These are phyloP conservation scores for Carduelis carduelis DNA, from an alignment of 2,797 vertebrate genomes.

Conservation along the genomic window DNA sequence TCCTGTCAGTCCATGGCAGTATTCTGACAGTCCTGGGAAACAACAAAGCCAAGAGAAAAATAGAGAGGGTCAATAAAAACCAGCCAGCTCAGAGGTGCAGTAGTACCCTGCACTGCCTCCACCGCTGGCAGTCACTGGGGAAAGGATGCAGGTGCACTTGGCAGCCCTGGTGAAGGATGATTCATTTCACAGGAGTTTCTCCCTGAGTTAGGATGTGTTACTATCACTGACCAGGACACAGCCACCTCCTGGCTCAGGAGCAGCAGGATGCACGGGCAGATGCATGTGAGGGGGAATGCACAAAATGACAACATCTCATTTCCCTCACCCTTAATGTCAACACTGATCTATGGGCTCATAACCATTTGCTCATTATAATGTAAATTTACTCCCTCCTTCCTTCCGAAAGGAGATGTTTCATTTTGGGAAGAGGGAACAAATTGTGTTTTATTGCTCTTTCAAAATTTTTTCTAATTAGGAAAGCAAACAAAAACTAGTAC, in stretches of 20 bases:
- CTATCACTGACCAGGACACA: background rate
- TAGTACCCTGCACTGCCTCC: background rate
- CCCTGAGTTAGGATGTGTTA: background rate
- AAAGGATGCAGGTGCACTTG: background rate
- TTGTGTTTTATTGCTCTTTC: constrained; percentile 51
- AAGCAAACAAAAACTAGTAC: constrained; percentile 45
- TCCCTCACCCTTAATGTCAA: constrained; percentile 22
- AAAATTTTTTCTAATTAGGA: constrained; percentile 55
- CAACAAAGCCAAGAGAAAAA: background rate
- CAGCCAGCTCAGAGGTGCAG: background rate
- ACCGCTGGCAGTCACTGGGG: accelerated
- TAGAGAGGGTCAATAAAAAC: background rate
- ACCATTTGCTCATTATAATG: constrained; percentile 46
- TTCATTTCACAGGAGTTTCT: background rate
- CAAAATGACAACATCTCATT: constrained; percentile 28
- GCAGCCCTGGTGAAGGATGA: background rate
- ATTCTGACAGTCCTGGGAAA: background rate
- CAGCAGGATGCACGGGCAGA: background rate
- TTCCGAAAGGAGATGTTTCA: constrained; percentile 32
- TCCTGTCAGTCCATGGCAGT: background rate
- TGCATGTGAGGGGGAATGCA: background rate
- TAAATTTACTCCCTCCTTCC: constrained; percentile 47
- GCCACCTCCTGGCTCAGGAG: background rate
- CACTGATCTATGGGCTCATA: constrained; percentile 26
- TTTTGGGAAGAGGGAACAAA: constrained; percentile 51